Evolutionary conservation across 1,140 invertebrate genomes (phyloP), one percentile per base, ranked within the genome.

Genomic region (Drosophila erecta): DNA sequence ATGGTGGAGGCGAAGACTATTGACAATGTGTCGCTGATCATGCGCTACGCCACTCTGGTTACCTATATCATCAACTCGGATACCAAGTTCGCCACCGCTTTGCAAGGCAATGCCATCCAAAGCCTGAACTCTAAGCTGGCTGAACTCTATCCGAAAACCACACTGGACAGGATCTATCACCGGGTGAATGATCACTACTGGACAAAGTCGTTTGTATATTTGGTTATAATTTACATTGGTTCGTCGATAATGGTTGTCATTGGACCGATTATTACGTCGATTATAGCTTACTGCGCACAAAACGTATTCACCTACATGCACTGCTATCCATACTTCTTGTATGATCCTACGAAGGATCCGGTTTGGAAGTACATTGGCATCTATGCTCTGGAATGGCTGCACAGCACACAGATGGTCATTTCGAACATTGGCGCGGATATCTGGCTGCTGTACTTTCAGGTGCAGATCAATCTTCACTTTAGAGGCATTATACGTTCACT

Each of bases 381-480:
- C 2, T 81, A 78, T 38, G 4, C 24, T 1, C 4, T 70, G 4
- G 85, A 90, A 33, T 60, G 60, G 40, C n/a, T 78, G 22, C 77
- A 90, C 53, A 76, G 72, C 38, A 64, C 69, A 8, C 66, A 75
- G 1, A 69, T 83, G 53, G 65, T 80, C 17, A 56, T 71, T 12
- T 76, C 60, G 12, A 84, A 79, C 24, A 57, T 79, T 6, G 54
- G 57, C 41, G 61, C 77, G 0, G 84, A 90, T 56, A 58, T 79
- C 6, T 90, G 66, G 77, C 58, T 90, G 12, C 44, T 89, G 0
- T 73, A 49, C 27, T 84, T 89, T 51, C 54, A 74, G 7, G 44
- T 59, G 3, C 85, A 89, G 44, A 69, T 90, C 7, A 79, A 78
- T 55, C 73, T 90, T 55, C 85, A 90, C 20, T 70, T 90, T 3